Conservation (phyloP, 1,140 invertebrate species). For the Paracyclopina nana region DNA sequence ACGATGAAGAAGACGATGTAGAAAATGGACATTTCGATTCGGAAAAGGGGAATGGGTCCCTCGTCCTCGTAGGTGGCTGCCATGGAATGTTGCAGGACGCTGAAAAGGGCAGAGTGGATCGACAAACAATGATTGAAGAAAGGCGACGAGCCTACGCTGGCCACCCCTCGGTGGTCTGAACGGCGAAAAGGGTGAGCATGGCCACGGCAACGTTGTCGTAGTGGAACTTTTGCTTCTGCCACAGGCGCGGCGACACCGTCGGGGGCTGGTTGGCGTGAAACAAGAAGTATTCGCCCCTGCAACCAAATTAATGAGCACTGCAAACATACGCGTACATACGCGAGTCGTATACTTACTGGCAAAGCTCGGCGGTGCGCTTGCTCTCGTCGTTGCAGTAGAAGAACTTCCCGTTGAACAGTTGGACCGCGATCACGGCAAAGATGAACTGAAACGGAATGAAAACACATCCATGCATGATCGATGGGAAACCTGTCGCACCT, state of each 20-base stretch:
- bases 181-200: slow-evolving; percentile 95
- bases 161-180: slow-evolving; percentile 98
- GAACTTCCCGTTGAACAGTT: slow-evolving; percentile 99
- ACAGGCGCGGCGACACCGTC: slow-evolving; percentile 52
- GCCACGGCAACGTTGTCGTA: slow-evolving; percentile 96
- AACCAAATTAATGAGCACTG: slow-evolving; percentile 18
- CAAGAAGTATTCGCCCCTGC: slow-evolving; percentile 76
- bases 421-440: slow-evolving; percentile 99
- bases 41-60: slow-evolving; percentile 93
- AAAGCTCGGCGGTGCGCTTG: slow-evolving; percentile 75
- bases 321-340: neutral
- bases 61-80: slow-evolving; percentile 89
- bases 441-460: slow-evolving; percentile 87
- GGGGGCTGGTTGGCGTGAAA: slow-evolving; percentile 46
- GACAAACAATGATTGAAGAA: neutral
- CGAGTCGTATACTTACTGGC: slow-evolving; percentile 85
- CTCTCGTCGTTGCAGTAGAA: slow-evolving; percentile 97
- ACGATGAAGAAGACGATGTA: slow-evolving; percentile 99
- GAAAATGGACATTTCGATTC: slow-evolving; percentile 99
- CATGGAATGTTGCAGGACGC: slow-evolving; percentile 97
- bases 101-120: slow-evolving; percentile 28
- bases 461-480: neutral
- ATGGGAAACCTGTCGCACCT: neutral
- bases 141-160: slow-evolving; percentile 50
- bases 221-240: slow-evolving; percentile 81